A percentile compares a stretch with the other conserved stretches of the same genome.
These are phyloP conservation scores for Tachysurus vachellii DNA, from an alignment of 2,113 vertebrate genomes.

Conservation along the genomic window DNA sequence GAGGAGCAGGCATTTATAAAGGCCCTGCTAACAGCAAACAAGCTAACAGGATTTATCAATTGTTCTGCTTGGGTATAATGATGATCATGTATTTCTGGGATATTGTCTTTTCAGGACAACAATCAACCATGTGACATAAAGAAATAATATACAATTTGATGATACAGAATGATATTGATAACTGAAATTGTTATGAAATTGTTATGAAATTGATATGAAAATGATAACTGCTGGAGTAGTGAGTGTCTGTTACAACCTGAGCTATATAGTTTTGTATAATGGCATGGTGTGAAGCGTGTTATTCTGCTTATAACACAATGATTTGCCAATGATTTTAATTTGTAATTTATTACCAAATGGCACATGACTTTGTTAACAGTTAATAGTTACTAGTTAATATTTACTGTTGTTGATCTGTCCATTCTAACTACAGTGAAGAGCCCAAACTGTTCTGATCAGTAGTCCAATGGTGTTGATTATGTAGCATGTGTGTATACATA, in stretches of 20 bases:
- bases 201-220: not conserved
- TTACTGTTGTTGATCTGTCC: not conserved
- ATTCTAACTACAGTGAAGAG: not conserved
- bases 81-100: conserved; percentile 12
- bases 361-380: not conserved
- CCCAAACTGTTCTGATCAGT: not conserved
- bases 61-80: conserved; percentile 25
- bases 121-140: not conserved
- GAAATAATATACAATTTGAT: not conserved
- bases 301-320: not conserved
- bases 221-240: not conserved
- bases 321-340: not conserved
- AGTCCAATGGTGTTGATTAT: not conserved
- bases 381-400: not conserved
- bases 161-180: too few relatives aligned
- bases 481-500: accelerated
- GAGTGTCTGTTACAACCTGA: not conserved
- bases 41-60: not conserved
- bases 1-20: not conserved
- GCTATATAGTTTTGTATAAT: not conserved
- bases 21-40: conserved; percentile 10
- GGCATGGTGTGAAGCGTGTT: not conserved
- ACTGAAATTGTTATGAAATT: too few relatives aligned
- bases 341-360: not conserved
- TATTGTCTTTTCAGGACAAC: not conserved